These are phyloP conservation scores for Rambutsinella grinnellia DNA, from an alignment of 2,888 invertebrate species.

Conservation along the genomic window DNA sequence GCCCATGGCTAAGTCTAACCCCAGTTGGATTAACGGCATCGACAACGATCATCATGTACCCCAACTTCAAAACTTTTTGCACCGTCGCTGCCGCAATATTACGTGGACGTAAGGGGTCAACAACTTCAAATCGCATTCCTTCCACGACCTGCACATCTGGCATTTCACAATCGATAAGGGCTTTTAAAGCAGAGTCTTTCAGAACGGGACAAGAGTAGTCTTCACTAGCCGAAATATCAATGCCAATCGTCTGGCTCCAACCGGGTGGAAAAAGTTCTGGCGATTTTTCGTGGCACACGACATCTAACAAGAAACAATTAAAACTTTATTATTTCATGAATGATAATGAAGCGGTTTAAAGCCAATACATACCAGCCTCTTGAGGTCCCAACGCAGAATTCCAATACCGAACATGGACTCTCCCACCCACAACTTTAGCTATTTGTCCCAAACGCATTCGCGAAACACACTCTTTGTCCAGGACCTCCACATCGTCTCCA, in stretches of 20 bases:
- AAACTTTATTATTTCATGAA: neutral
- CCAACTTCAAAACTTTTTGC: constrained; percentile 90
- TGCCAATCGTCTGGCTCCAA: constrained; percentile 94
- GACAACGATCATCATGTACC: constrained; percentile 96
- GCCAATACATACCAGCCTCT: constrained; percentile 42
- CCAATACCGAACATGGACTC: constrained; percentile 90
- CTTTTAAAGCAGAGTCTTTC: constrained; percentile 48
- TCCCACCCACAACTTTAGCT: constrained; percentile 90
- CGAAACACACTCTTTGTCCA: constrained; percentile 94
- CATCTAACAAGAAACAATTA: constrained; percentile 74
- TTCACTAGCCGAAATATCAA: constrained; percentile 77
- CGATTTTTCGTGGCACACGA: constrained; percentile 97
- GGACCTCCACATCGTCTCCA: constrained; percentile 90
- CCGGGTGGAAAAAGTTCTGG: constrained; percentile 95
- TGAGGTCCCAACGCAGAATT: constrained; percentile 74
- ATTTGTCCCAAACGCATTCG: constrained; percentile 89
- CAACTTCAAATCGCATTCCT: constrained; percentile 96
- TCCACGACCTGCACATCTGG: constrained; percentile 70
- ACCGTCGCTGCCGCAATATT: constrained; percentile 96
- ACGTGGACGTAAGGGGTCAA: constrained; percentile 94
- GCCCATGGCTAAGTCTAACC: constrained; percentile 77
- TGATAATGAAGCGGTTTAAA: neutral
- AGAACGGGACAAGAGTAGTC: constrained; percentile 66
- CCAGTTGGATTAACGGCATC: constrained; percentile 93
- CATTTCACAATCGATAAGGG: constrained; percentile 16